phyloP scores from a whole-genome alignment of 53 echinoderm and acorn worm genomes.

The Paracentrotus lividus region DNA sequence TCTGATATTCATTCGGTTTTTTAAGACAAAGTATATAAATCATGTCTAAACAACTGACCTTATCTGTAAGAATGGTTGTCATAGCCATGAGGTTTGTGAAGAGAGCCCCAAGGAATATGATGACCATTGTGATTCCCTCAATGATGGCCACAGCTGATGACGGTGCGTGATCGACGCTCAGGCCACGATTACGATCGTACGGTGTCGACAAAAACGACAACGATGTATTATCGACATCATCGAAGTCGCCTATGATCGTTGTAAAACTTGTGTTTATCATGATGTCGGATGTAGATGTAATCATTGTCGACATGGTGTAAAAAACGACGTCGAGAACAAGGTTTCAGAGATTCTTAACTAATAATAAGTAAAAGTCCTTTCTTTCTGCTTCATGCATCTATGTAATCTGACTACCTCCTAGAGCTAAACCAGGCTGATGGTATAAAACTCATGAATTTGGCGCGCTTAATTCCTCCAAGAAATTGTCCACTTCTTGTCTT shows the following conservation, averaged over 20 bases:
- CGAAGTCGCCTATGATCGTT: neutral
- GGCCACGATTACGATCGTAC: slow-evolving; percentile 23
- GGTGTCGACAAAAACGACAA: neutral
- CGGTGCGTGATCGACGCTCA: slow-evolving; percentile 41
- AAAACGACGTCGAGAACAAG: neutral
- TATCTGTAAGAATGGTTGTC: slow-evolving; percentile 47
- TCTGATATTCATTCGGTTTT: no score
- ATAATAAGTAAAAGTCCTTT: no score
- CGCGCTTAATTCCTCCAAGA: no score
- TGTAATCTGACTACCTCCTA: no score
- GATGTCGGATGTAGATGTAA: neutral
- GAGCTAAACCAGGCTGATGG: no score
- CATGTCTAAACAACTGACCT: neutral
- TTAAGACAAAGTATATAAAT: no score
- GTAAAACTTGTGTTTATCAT: neutral
- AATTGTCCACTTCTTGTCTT: no score
- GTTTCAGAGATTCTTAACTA: no score
- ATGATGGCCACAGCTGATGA: slow-evolving; percentile 57
- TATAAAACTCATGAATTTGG: no score
- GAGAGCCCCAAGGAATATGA: slow-evolving; percentile 55
- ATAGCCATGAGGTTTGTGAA: slow-evolving; percentile 59
- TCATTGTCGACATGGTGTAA: neutral
- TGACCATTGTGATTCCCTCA: slow-evolving; percentile 40
- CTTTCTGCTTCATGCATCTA: no score
- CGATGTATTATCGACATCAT: slow-evolving; percentile 11